Evolutionary conservation across 1,140 invertebrate species (phyloP).

Genomic region (Drosophila bifasciata): DNA sequence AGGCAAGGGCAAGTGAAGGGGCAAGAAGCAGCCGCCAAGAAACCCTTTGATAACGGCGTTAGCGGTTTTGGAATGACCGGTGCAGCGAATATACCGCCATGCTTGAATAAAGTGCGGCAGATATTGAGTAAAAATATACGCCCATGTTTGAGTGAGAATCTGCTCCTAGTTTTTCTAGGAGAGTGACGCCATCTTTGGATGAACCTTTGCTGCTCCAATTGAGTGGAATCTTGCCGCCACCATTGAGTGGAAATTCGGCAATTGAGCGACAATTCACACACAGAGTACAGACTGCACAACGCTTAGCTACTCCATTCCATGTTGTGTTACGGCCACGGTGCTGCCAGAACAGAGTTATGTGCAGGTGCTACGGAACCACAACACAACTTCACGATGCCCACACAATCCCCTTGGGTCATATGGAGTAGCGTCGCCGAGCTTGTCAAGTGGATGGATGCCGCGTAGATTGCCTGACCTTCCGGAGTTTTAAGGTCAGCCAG

Average conservation of each 20-base stretch:
- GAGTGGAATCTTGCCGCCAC: too few relatives aligned
- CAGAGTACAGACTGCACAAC: slow-evolving; percentile 7
- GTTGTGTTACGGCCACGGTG: slow-evolving; percentile 2
- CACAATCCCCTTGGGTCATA: not conserved
- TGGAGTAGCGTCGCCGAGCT: not conserved
- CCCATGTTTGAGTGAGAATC: slow-evolving; percentile 3
- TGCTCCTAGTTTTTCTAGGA: not conserved
- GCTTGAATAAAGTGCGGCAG: too few relatives aligned
- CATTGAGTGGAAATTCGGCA: slow-evolving; percentile 9
- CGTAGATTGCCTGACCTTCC: slow-evolving; percentile 8
- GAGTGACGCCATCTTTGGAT: slow-evolving; percentile 7
- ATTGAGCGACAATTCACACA: not conserved
- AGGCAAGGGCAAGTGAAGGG: slow-evolving; percentile 5
- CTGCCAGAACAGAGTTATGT: not conserved
- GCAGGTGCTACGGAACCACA: not conserved
- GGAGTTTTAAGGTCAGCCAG: slow-evolving; percentile 13
- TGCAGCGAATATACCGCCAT: not conserved
- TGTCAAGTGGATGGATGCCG: slow-evolving; percentile 1
- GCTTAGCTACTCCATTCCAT: not conserved
- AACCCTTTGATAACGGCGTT: not conserved
- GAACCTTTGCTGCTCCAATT: too few relatives aligned
- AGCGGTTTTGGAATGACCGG: slow-evolving; percentile 1
- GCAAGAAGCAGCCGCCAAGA: not conserved
- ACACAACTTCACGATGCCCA: not conserved
- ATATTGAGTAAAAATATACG: too few relatives aligned